Percentiles rank a stretch among this genome's conserved stretches.
These are phyloP conservation scores for Austrolebias charrua DNA, from an alignment of 2,797 vertebrate genomes.

Conservation along the genomic window DNA sequence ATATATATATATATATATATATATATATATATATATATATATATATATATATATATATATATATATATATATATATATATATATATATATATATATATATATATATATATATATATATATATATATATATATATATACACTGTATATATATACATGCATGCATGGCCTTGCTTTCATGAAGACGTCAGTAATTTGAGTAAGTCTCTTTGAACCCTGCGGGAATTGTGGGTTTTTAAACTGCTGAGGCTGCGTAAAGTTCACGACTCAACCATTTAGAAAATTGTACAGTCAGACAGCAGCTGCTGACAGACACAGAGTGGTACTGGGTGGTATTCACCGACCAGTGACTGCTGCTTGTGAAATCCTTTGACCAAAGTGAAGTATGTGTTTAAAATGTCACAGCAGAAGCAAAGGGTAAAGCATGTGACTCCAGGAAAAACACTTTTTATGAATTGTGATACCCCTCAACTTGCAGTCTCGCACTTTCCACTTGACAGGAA, in stretches of 20 bases:
- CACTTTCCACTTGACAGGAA: slow-evolving; percentile 44
- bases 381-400: slow-evolving; percentile 50
- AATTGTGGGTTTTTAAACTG: slow-evolving; percentile 21
- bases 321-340: slow-evolving; percentile 21
- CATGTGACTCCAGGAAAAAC: slow-evolving; percentile 20
- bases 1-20: too few relatives aligned
- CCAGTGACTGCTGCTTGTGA: slow-evolving; percentile 42
- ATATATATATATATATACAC: too few relatives aligned
- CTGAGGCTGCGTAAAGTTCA: slow-evolving; percentile 42
- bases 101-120: too few relatives aligned
- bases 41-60: too few relatives aligned
- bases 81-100: too few relatives aligned
- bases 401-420: slow-evolving; percentile 31
- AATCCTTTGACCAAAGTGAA: slow-evolving; percentile 49
- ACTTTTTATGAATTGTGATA: too few relatives aligned
- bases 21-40: too few relatives aligned
- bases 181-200: slow-evolving; percentile 34
- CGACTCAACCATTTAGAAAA: slow-evolving; percentile 39
- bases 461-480: slow-evolving; percentile 27
- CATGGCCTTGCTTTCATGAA: slow-evolving; percentile 8
- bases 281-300: slow-evolving; percentile 40
- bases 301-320: slow-evolving; percentile 52
- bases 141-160: too few relatives aligned
- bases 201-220: slow-evolving; percentile 39
- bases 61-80: too few relatives aligned